phyloP scores from a whole-genome alignment of 1,140 invertebrate species.

The Trichoplusia ni region DNA sequence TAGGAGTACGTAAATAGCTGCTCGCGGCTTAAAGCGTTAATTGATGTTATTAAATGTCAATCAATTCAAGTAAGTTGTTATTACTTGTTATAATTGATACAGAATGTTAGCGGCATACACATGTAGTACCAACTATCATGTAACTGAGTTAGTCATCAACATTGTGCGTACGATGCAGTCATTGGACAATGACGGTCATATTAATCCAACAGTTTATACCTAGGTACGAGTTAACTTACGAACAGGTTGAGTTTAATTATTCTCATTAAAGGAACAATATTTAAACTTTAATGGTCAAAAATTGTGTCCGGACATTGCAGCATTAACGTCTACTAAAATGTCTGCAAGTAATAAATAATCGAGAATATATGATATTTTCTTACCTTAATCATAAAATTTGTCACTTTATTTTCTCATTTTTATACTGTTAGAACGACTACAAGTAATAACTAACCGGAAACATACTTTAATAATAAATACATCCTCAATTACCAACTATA shows the following conservation, averaged over 20 bases:
- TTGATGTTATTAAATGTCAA: conserved; percentile 15
- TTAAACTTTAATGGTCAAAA: too few relatives aligned
- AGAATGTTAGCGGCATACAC: neutral
- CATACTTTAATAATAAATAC: too few relatives aligned
- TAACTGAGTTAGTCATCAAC: conserved; percentile 1
- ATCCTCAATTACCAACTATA: too few relatives aligned
- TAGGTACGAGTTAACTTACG: neutral
- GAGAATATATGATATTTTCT: too few relatives aligned
- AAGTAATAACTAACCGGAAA: too few relatives aligned
- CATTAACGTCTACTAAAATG: too few relatives aligned
- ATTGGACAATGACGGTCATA: conserved; percentile 15
- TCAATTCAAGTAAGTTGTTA: conserved; percentile 3
- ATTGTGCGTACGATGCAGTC: neutral
- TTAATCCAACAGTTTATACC: neutral
- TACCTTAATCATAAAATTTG: too few relatives aligned
- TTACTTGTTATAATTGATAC: conserved; percentile 1
- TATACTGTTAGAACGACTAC: too few relatives aligned
- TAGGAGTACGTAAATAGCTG: neutral
- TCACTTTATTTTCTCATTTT: too few relatives aligned
- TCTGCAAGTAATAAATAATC: too few relatives aligned
- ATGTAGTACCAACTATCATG: neutral
- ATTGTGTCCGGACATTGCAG: too few relatives aligned
- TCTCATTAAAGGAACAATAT: too few relatives aligned
- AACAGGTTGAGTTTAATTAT: neutral
- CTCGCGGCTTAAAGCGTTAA: conserved; percentile 5